Conservation (phyloP, 2,888 invertebrate genomes). For the Brenthis ino region DNA sequence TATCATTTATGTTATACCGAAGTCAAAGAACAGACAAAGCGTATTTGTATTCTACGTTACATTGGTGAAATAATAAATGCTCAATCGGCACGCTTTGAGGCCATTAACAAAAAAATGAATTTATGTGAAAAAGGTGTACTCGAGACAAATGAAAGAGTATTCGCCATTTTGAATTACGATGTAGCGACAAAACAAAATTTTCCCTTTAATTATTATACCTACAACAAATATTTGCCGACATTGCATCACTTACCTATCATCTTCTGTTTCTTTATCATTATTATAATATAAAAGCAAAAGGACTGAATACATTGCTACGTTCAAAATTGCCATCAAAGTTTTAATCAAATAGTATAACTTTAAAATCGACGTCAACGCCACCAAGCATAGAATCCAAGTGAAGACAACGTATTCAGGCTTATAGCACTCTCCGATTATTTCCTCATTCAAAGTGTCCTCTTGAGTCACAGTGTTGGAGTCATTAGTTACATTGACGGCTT, state of each 20-base stretch:
- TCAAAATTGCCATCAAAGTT: constrained; percentile 88
- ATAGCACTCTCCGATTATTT: constrained; percentile 71
- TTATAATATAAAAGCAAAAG: constrained; percentile 85
- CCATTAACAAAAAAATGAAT: no score
- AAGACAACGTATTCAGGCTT: constrained; percentile 95
- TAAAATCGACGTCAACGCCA: constrained; percentile 94
- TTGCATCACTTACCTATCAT: neutral
- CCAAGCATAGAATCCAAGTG: constrained; percentile 95
- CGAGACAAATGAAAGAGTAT: no score
- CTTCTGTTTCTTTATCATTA: constrained; percentile 51
- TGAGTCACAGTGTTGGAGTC: neutral
- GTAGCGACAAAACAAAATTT: no score
- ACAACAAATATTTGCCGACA: neutral
- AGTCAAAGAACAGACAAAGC: no score
- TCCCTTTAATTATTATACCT: no score
- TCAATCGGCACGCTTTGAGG: no score
- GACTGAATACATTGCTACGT: constrained; percentile 88
- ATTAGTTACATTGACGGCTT: constrained; percentile 13
- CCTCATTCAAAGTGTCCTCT: neutral
- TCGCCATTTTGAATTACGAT: no score
- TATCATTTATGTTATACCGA: no score
- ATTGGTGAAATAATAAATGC: no score
- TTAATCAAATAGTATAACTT: constrained; percentile 95
- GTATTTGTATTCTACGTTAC: no score
- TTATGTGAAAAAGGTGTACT: no score